Percentiles rank a stretch among this genome's conserved stretches.
Evolutionary conservation across 2,797 vertebrate species (phyloP).

Genomic region (Hoplostethus mediterraneus): DNA sequence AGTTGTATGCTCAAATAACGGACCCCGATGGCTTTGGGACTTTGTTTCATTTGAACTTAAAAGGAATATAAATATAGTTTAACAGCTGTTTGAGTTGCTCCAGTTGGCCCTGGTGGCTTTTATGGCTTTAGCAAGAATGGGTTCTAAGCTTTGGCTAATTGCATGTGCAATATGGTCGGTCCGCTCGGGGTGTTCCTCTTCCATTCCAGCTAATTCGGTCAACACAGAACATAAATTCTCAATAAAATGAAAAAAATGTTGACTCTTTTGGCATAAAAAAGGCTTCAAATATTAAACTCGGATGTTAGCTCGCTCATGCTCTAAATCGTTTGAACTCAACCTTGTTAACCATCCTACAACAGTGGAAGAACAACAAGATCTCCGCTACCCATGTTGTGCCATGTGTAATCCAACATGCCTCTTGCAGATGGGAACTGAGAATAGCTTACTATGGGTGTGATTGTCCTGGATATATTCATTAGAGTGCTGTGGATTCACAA

Average conservation of each 20-base stretch:
- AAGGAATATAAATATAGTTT: slow-evolving; percentile 26
- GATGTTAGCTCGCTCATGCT: background rate
- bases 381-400: background rate
- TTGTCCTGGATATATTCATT: slow-evolving; percentile 51
- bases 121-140: slow-evolving; percentile 64
- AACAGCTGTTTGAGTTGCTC: slow-evolving; percentile 17
- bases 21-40: slow-evolving; percentile 1
- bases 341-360: background rate
- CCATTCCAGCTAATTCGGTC: background rate
- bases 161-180: slow-evolving; percentile 29
- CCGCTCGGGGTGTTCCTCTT: background rate
- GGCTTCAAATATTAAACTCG: background rate
- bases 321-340: background rate
- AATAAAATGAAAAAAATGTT: slow-evolving; percentile 3
- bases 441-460: slow-evolving; percentile 23
- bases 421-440: slow-evolving; percentile 6
- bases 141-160: slow-evolving; percentile 66
- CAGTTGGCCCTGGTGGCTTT: slow-evolving; percentile 15
- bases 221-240: background rate
- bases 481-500: slow-evolving; percentile 33
- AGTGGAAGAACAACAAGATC: slow-evolving; percentile 3
- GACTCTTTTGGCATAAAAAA: slow-evolving; percentile 37
- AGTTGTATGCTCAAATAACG: background rate
- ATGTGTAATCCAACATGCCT: background rate
- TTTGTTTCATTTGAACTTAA: slow-evolving; percentile 20